Evolutionary conservation across 2,797 vertebrate species (phyloP).

Genomic region (Coranthus polyacanthus): DNA sequence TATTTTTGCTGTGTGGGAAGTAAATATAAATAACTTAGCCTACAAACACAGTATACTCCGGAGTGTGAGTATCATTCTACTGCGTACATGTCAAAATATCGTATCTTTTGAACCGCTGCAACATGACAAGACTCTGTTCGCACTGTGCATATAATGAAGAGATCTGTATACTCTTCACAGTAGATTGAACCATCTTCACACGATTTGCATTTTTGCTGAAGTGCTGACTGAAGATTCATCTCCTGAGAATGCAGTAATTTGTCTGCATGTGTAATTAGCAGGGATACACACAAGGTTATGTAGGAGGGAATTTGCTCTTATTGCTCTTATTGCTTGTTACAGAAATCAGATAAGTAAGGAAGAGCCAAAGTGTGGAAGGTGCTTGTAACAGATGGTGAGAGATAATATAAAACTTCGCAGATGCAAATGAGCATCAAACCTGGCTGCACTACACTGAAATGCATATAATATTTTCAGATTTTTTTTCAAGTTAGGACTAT

Average conservation of each 20-base stretch:
- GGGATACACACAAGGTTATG: constrained; percentile 28
- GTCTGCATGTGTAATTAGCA: constrained; percentile 66
- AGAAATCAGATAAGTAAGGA: constrained; percentile 42
- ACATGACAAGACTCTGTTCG: constrained; percentile 31
- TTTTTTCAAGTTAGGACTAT: background rate
- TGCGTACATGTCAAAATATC: constrained; percentile 2
- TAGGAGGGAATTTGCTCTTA: constrained; percentile 48
- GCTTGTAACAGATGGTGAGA: constrained; percentile 37
- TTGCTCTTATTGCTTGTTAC: constrained; percentile 39
- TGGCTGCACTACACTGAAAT: background rate
- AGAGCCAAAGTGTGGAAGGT: constrained; percentile 21
- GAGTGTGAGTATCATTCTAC: background rate
- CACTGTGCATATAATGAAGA: constrained; percentile 45
- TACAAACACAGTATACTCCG: no score
- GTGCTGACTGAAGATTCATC: constrained; percentile 60
- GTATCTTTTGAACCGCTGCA: constrained; percentile 30
- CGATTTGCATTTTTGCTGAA: constrained; percentile 72
- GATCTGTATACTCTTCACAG: constrained; percentile 45
- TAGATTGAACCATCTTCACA: constrained; percentile 43
- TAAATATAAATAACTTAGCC: no score
- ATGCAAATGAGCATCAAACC: constrained; percentile 36
- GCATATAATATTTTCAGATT: background rate
- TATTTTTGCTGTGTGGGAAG: no score
- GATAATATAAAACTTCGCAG: constrained; percentile 10
- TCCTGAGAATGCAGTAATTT: constrained; percentile 64